phyloP scores from a whole-genome alignment of 1,140 invertebrate species.

The Dryas iulia region DNA sequence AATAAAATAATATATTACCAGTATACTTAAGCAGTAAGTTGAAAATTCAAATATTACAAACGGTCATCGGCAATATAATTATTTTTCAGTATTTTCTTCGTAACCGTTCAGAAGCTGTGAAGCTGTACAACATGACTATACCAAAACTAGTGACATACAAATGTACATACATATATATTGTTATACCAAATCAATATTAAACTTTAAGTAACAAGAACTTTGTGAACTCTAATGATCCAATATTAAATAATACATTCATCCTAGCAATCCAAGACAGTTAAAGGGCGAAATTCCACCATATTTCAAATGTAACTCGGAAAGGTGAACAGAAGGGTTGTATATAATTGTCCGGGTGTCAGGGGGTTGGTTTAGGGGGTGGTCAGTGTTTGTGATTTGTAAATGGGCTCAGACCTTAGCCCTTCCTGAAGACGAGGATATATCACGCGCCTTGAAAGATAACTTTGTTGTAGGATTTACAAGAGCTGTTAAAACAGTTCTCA shows the following conservation, averaged over 20 bases:
- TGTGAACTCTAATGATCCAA: neutral
- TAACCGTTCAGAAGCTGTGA: too few relatives aligned
- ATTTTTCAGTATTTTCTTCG: too few relatives aligned
- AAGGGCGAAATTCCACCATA: constrained; percentile 59
- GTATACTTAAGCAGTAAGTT: too few relatives aligned
- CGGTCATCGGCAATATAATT: too few relatives aligned
- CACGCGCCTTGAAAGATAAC: constrained; percentile 74
- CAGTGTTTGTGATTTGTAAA: constrained; percentile 80
- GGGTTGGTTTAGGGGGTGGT: constrained; percentile 49
- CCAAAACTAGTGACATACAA: too few relatives aligned
- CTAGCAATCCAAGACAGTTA: constrained; percentile 33
- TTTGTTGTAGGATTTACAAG: constrained; percentile 59
- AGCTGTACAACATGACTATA: too few relatives aligned
- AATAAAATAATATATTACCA: too few relatives aligned
- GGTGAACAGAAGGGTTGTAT: constrained; percentile 70
- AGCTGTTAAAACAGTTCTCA: constrained; percentile 38
- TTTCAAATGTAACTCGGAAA: constrained; percentile 69
- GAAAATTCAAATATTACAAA: too few relatives aligned
- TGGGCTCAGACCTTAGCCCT: constrained; percentile 77
- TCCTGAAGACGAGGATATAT: constrained; percentile 77
- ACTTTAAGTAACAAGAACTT: neutral
- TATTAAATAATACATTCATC: constrained; percentile 21
- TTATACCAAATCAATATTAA: neutral
- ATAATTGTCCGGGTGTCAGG: constrained; percentile 56
- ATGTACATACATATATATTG: too few relatives aligned